Base-by-base conservation (phyloP, 2,797 vertebrate genomes). In the Hipposideros larvatus region DNA sequence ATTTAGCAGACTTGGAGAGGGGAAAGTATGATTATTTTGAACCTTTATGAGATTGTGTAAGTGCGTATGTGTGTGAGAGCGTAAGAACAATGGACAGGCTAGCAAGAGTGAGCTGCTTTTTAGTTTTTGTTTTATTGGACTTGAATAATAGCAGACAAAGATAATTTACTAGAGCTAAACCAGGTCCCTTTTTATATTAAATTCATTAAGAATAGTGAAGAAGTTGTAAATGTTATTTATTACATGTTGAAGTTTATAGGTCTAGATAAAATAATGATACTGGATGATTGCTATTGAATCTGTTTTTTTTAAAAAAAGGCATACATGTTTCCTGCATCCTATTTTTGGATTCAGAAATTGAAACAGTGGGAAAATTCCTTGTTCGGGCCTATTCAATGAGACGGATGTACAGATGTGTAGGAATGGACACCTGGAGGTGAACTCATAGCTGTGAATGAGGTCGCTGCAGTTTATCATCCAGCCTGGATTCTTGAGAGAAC, bases 11-110 rank as follows among this genome's bases (percentile, higher is more conserved):
- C 15, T 28, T 31, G 28, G 74, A 46, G 63, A 78, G 70, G 75
- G 28, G 6, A 55, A 41, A 48, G 8, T 82, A n/a, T 1, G 11
- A 21, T 46, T 70, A 19, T 55, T 87, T 24, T 75, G 66, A 86
- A 37, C 10, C 65, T 74, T 79, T 31, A n/a, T 43, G 80, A 65
- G 53, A 48, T 22, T 87, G 53, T 31, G 15, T 82, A 48, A 14
- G 5, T 46, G n/a, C 70, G 2, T 26, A 0, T 43, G 37, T 73
- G 55, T 51, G 57, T 19, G 70, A 18, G 48, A 34, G 46, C 55
- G 53, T 22, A 10, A 1, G 1, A 8, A 31, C 4, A 28, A 2
- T 2, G 1, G 10, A 10, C 1, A 9, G 26, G 5, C 31, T 55
- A 51, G 9, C 74, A 28, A 86, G 92, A 51, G 24, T 11, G 3